Evolutionary conservation across 37 sponge, comb jelly and placozoan genomes (phyloP), one percentile per base, ranked within the genome.

Genomic region (Oscarella lobularis): DNA sequence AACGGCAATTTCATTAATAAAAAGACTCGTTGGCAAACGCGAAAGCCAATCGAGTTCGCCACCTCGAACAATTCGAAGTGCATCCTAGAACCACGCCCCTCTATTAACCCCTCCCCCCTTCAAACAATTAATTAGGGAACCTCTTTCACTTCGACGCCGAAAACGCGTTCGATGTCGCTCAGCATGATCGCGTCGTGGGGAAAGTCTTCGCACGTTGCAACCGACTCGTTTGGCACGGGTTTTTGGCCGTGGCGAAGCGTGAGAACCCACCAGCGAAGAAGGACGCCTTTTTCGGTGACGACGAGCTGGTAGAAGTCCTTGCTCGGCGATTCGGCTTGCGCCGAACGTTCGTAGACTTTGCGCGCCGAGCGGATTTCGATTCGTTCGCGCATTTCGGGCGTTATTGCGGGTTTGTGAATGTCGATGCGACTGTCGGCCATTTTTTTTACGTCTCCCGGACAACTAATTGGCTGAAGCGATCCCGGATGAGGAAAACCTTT

Each of bases 241-340:
- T 48, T 48, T n/a, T n/a, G n/a, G n/a, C n/a, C n/a, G 20, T 48
- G 60, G 9, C 20, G 9, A 48, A 48, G 60, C 20, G 14, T 9
- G 9, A 9, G 9, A 27, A 93, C 85, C 92, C 92, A 92, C 37
- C 65, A 80, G 37, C 99, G 80, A 88, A 86, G 86, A 2, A 94
- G 66, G 31, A 98, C 78, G 36, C 95, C 99, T 48, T 81, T 79
- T 69, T 88, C 85, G 31, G 99, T 98, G 27, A 94, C 84, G 2
- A 91, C 39, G 6, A 98, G 36, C 37, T 94, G 87, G 14, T 79
- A 79, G 48, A 78, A 88, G 77, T 98, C 99, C 67, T 98, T 98
- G 2, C 89, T 90, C 0, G 99, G 99, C 0, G 99, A 38, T 0
- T 85, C 87, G 35, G 79, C 92, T 77, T 94, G 89, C 5, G 75